Evolutionary conservation across 2,888 invertebrate species (phyloP).

Genomic region (Nomada ruficornis): DNA sequence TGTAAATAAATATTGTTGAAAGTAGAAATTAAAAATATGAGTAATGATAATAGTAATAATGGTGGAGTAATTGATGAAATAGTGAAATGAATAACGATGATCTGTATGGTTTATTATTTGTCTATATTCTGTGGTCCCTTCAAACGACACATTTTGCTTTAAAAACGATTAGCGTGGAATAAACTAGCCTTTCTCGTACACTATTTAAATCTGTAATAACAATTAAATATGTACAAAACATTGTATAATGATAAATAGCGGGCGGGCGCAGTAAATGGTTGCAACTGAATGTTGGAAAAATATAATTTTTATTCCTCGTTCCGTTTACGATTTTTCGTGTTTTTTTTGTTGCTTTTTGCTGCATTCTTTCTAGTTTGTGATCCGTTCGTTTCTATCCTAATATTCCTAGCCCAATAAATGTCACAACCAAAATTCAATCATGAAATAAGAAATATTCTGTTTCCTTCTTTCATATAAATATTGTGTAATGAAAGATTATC

Average conservation of each 20-base stretch:
- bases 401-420: slow-evolving; percentile 48
- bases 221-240: slow-evolving; percentile 46
- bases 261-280: slow-evolving; percentile 63
- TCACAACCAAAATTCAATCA: slow-evolving; percentile 65
- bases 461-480: not conserved
- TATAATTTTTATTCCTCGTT: slow-evolving; percentile 76
- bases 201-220: slow-evolving; percentile 21
- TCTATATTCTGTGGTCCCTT: slow-evolving; percentile 62
- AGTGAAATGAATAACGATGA: slow-evolving; percentile 41
- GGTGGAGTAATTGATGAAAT: slow-evolving; percentile 28
- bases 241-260: slow-evolving; percentile 24
- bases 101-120: slow-evolving; percentile 56
- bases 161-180: slow-evolving; percentile 18
- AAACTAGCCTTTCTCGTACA: slow-evolving; percentile 26
- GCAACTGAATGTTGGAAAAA: slow-evolving; percentile 78
- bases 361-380: slow-evolving; percentile 42
- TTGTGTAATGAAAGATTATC: not conserved
- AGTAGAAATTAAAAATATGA: slow-evolving; percentile 4
- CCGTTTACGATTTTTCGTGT: slow-evolving; percentile 45
- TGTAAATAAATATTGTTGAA: not conserved
- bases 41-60: not conserved
- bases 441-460: slow-evolving; percentile 63
- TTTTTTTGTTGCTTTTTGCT: slow-evolving; percentile 12
- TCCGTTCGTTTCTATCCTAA: slow-evolving; percentile 24
- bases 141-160: slow-evolving; percentile 45